Evolutionary conservation across 2,113 vertebrate genomes (phyloP), one percentile per base, ranked within the genome.

Genomic region (Budorcas taxicolor): DNA sequence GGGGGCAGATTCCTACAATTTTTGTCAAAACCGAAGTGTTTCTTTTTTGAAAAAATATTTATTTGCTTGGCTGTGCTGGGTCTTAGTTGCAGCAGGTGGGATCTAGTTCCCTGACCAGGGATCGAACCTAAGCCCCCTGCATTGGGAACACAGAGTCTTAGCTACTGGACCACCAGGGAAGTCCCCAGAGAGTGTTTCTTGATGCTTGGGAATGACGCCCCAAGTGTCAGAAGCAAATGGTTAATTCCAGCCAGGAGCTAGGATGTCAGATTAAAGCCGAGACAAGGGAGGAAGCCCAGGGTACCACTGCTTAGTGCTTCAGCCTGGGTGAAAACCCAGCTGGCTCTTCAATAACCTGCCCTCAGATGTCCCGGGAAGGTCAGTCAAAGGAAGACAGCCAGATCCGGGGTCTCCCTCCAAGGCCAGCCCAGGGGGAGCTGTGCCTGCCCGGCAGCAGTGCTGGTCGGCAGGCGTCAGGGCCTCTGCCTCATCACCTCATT

Each of bases 281-380:
- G 88, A 83, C 93, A 64, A 74, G 76, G 36, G 53, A 74, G 47
- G 93, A 57, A 96, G 87, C 67, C 88, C 45, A 21, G 95, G 97
- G 96, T 95, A 62, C 71, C 23, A 2, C 15, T 7, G 43, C 67
- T 58, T 23, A 17, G 50, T 3, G 4, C 87, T 93, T 47, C 40
- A 3, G 21, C 36, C 92, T 10, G 23, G 58, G 83, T 5, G 3
- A 83, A 52, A 57, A 40, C 45, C 60, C 92, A 95, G 83, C 87
- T 84, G 93, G 83, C 97, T 91, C 50, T 29, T 50, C 40, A 6
- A 4, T 10, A 40, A 47, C 0, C 15, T 4, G 9, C 15, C 82
- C 85, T 82, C 91, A 21, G 45, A 53, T 13, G 43, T 33, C 23
- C 96, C 23, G 10, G 71, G 74, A 60, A 5, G 6, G 40, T 11